phyloP scores from a whole-genome alignment of 2,888 invertebrate genomes.

The Poecilus cupreus region DNA sequence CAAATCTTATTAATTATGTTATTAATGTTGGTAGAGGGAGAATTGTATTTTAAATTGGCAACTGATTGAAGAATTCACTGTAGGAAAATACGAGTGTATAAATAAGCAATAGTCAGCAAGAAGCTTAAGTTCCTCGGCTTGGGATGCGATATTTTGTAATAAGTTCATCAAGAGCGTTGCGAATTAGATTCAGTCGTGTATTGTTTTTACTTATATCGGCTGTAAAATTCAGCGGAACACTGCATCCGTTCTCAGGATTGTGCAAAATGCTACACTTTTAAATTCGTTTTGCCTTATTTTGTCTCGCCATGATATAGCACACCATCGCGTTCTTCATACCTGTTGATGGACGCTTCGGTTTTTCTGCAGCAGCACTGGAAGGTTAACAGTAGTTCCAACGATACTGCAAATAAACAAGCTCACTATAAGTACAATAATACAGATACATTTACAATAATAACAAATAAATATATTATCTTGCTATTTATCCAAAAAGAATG shows the following conservation, averaged over 20 bases:
- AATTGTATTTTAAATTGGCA: too few relatives aligned
- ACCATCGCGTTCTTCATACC: background rate
- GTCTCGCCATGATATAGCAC: slow-evolving; percentile 1
- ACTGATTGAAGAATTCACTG: too few relatives aligned
- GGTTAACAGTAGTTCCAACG: background rate
- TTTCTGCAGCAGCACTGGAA: background rate
- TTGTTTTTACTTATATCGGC: slow-evolving; percentile 33
- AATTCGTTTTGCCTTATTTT: slow-evolving; percentile 32
- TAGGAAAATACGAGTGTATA: background rate
- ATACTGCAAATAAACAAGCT: too few relatives aligned
- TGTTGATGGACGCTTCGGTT: slow-evolving; percentile 3
- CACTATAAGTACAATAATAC: too few relatives aligned
- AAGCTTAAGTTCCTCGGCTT: background rate
- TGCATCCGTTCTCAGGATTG: slow-evolving; percentile 45
- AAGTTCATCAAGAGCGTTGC: slow-evolving; percentile 9
- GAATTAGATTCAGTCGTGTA: background rate
- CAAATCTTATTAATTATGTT: too few relatives aligned
- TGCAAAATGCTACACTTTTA: slow-evolving; percentile 30
- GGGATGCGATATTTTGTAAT: slow-evolving; percentile 15
- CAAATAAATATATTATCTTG: too few relatives aligned
- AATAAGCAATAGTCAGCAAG: background rate
- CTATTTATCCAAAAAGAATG: too few relatives aligned
- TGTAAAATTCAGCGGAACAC: slow-evolving; percentile 38
- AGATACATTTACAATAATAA: too few relatives aligned
- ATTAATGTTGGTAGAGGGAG: too few relatives aligned